Percentiles rank a stretch among this genome's conserved stretches.
phyloP scores from a whole-genome alignment of 2,797 vertebrate genomes.

The Poliocrania exsul region DNA sequence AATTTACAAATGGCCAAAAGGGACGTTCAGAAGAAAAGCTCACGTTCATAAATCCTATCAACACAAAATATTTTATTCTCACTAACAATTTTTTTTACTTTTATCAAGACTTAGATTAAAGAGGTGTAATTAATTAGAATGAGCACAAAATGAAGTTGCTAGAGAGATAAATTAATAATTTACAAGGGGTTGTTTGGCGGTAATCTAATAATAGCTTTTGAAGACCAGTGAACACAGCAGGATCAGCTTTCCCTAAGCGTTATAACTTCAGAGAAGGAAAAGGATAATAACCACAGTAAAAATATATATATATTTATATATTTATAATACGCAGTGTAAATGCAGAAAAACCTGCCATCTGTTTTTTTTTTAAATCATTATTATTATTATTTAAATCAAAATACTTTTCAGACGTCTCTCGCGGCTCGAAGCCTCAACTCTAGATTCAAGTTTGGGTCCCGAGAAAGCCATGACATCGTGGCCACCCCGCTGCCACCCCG shows the following conservation, averaged over 20 bases:
- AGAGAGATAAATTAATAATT: constrained; percentile 89
- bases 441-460: constrained; percentile 76
- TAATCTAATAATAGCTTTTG: constrained; percentile 89
- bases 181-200: constrained; percentile 89
- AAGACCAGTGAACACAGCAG: constrained; percentile 82
- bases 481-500: constrained; percentile 73
- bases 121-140: constrained; percentile 87
- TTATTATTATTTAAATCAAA: constrained; percentile 72
- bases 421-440: constrained; percentile 71
- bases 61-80: constrained; percentile 71
- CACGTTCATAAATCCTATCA: constrained; percentile 67
- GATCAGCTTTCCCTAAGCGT: constrained; percentile 72
- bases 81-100: constrained; percentile 68
- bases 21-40: constrained; percentile 59
- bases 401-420: constrained; percentile 79
- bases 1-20: constrained; percentile 81
- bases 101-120: constrained; percentile 81
- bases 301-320: constrained; percentile 73
- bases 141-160: constrained; percentile 90
- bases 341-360: constrained; percentile 80
- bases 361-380: constrained; percentile 9
- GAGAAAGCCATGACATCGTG: constrained; percentile 60
- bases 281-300: constrained; percentile 72
- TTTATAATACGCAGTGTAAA: constrained; percentile 82
- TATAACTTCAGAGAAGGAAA: constrained; percentile 73